Evolutionary conservation across 2,797 vertebrate species (phyloP).

Genomic region (Pipistrellus kuhlii): DNA sequence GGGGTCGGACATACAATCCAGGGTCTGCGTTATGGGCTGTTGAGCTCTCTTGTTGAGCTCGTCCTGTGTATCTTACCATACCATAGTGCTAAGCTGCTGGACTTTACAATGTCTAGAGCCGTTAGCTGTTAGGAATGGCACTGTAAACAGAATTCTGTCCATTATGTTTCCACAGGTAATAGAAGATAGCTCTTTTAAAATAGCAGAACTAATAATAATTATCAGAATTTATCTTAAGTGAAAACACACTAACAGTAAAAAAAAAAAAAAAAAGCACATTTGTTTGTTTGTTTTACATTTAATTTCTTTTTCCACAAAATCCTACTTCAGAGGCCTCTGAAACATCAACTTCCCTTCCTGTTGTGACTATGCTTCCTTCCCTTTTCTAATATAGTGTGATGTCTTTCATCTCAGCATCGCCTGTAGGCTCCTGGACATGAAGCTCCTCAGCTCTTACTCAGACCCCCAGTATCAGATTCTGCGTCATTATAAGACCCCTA

Average conservation of each 20-base stretch:
- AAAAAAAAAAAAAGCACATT: background rate
- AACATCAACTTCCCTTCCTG: background rate
- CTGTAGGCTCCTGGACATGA: background rate
- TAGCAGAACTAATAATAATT: background rate
- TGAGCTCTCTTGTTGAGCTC: conserved; percentile 9
- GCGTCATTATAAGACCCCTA: background rate
- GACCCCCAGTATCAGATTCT: background rate
- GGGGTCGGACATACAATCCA: background rate
- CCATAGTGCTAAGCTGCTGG: background rate
- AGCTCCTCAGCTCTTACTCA: background rate
- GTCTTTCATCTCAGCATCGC: background rate
- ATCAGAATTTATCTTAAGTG: conserved; percentile 16
- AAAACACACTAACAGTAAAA: background rate
- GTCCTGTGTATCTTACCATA: background rate
- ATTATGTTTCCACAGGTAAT: background rate
- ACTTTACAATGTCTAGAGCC: background rate
- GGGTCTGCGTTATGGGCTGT: background rate
- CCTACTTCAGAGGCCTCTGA: background rate
- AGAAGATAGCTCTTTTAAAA: background rate
- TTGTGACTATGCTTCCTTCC: background rate
- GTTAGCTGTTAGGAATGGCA: background rate
- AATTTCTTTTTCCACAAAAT: background rate
- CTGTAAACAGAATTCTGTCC: conserved; percentile 3
- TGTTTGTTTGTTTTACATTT: conserved; percentile 22
- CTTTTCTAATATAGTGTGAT: background rate